Evolutionary conservation across 23 tunicate genomes (phyloP), one percentile per base, ranked within the genome.

Genomic region (Styela plicata): DNA sequence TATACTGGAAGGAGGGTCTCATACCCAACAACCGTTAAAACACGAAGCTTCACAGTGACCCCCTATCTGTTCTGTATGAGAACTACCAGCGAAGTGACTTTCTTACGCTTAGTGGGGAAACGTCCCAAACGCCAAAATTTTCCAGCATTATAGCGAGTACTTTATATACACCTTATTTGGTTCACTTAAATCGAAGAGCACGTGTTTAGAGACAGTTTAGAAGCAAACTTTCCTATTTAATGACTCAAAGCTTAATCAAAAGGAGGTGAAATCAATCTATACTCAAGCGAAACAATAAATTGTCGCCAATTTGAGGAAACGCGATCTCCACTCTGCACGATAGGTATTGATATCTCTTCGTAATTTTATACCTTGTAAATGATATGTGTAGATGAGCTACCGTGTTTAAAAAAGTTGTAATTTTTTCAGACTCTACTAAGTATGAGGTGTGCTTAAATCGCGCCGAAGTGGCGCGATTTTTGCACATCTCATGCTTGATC

Each of bases 191-290:
- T n/a, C n/a, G n/a, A n/a, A n/a, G n/a, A n/a, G n/a, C n/a, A n/a
- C n/a, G n/a, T n/a, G n/a, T n/a, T n/a, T n/a, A 44, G 57, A 5
- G 57, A 5, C 13, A 44, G 13, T 44, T 13, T 44, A 13, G 57
- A 44, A 44, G 57, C 13, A 44, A 13, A 44, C 13, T 44, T 44
- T 44, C n/a, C 7, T 44, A 44, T 44, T 44, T 44, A 44, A 44
- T 44, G 57, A 44, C 70, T 24, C 70, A 66, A 17, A 24, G 5
- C 70, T 27, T 27, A 24, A 66, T 27, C 17, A 66, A 66, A 66
- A 66, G 64, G 30, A 24, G 10, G 70, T 66, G 70, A 66, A 66
- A 66, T 66, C 70, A 66, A 27, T 66, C 31, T 66, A 24, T 66
- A 17, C 7, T 66, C 5, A 66, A 10, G 70, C 18, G 70, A 27